A percentile compares a stretch with the other conserved stretches of the same genome.
Conservation (phyloP, 2,888 invertebrate species). For the Drosophila helvetica region DNA sequence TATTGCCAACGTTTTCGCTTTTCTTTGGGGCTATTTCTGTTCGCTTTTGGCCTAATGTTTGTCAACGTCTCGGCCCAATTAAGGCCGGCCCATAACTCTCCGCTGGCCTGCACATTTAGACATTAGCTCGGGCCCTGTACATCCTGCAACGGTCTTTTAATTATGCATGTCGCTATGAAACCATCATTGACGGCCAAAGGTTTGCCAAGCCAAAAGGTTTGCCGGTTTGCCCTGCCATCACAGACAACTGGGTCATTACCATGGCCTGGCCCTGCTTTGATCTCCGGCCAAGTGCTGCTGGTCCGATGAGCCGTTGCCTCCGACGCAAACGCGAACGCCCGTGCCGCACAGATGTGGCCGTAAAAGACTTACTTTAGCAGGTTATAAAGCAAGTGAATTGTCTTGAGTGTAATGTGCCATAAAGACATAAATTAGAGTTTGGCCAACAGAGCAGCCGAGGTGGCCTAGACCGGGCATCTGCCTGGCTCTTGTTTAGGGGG, state of each 20-base stretch:
- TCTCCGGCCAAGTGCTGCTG: slow-evolving; percentile 33
- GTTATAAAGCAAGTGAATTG: slow-evolving; percentile 46
- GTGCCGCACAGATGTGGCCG: slow-evolving; percentile 18
- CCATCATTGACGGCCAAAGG: slow-evolving; percentile 46
- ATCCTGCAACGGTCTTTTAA: slow-evolving; percentile 62
- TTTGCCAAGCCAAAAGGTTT: slow-evolving; percentile 12
- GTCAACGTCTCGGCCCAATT: slow-evolving; percentile 36
- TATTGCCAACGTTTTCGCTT: slow-evolving; percentile 14
- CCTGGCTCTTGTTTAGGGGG: slow-evolving; percentile 11
- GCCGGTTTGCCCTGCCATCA: slow-evolving; percentile 12
- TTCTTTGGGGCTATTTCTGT: neutral
- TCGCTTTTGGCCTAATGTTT: slow-evolving; percentile 5
- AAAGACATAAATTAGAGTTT: slow-evolving; percentile 46
- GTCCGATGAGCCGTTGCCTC: too few relatives aligned
- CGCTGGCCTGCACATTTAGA: slow-evolving; percentile 4
- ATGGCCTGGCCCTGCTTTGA: slow-evolving; percentile 38
- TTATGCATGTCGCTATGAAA: slow-evolving; percentile 69
- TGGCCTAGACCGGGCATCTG: slow-evolving; percentile 33
- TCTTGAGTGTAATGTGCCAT: slow-evolving; percentile 45
- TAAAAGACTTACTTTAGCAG: slow-evolving; percentile 46
- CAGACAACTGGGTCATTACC: slow-evolving; percentile 72
- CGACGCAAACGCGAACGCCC: neutral
- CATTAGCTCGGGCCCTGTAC: slow-evolving; percentile 18
- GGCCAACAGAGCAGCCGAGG: slow-evolving; percentile 13
- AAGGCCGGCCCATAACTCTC: slow-evolving; percentile 28